Conservation (phyloP, 2,797 vertebrate genomes). For the Taeniopygia guttata region DNA sequence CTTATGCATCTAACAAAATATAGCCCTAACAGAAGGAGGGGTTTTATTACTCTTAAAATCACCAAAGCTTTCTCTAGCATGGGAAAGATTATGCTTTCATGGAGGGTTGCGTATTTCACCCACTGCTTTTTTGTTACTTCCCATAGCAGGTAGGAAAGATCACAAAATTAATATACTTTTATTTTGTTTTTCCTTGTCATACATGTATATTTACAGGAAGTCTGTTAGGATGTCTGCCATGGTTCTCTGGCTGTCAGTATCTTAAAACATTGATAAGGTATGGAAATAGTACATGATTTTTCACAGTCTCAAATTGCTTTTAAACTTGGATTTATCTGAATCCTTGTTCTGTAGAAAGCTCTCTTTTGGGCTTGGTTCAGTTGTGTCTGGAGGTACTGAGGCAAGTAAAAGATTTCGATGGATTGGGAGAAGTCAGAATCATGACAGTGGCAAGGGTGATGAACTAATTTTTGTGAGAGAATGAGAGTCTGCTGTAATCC, state of each 20-base stretch:
- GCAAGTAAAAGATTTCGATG: background rate
- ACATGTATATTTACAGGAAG: background rate
- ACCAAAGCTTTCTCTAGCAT: background rate
- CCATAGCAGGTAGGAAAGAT: background rate
- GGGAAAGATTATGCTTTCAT: background rate
- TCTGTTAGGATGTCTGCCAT: background rate
- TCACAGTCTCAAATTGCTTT: background rate
- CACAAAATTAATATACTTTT: background rate
- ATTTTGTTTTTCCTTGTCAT: background rate
- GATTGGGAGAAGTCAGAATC: background rate
- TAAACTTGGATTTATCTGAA: background rate
- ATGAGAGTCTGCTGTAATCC: background rate
- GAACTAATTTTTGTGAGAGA: constrained; percentile 26
- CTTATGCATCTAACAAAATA: background rate
- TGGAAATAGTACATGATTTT: background rate
- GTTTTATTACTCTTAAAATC: background rate
- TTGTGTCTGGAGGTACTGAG: background rate
- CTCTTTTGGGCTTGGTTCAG: background rate
- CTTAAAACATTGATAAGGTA: background rate
- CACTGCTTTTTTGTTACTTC: background rate
- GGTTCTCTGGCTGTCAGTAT: background rate
- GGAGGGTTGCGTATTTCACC: background rate
- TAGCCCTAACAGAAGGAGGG: background rate
- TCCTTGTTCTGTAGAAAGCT: constrained; percentile 20
- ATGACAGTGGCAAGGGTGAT: background rate